These are phyloP conservation scores for Chrysomela aeneicollis DNA, from an alignment of 2,888 invertebrate genomes.

Conservation along the genomic window DNA sequence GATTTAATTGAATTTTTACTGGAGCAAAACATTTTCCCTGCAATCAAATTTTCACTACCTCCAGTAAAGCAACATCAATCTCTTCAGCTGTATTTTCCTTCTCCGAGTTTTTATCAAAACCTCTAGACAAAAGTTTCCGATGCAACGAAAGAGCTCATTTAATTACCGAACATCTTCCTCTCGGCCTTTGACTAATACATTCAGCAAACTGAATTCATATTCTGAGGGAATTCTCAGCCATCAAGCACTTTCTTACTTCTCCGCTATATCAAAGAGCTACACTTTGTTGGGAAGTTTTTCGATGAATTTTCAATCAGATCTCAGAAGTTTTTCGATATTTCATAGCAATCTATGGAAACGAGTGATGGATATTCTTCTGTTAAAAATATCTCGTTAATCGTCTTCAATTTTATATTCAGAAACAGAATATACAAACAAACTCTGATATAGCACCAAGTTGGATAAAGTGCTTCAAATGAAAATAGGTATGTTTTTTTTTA, in stretches of 20 bases:
- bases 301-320: slow-evolving; percentile 33
- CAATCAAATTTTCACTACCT: background rate
- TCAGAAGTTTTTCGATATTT: slow-evolving; percentile 39
- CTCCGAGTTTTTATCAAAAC: background rate
- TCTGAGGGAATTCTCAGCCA: slow-evolving; percentile 26
- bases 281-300: slow-evolving; percentile 29
- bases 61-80: background rate
- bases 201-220: slow-evolving; percentile 25
- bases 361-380: background rate
- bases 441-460: no score
- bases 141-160: slow-evolving; percentile 13
- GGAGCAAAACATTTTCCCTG: no score
- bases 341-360: slow-evolving; percentile 24
- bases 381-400: background rate
- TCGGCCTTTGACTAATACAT: slow-evolving; percentile 24
- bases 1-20: no score
- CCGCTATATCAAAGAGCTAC: slow-evolving; percentile 17
- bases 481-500: no score
- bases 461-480: no score
- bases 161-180: slow-evolving; percentile 14
- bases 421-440: no score
- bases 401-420: background rate
- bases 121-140: background rate
- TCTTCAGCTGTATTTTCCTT: background rate
- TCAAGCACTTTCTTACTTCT: slow-evolving; percentile 28